Base-by-base conservation (phyloP, 2,888 invertebrate species). In the Prosopocoilus inquinatus region DNA sequence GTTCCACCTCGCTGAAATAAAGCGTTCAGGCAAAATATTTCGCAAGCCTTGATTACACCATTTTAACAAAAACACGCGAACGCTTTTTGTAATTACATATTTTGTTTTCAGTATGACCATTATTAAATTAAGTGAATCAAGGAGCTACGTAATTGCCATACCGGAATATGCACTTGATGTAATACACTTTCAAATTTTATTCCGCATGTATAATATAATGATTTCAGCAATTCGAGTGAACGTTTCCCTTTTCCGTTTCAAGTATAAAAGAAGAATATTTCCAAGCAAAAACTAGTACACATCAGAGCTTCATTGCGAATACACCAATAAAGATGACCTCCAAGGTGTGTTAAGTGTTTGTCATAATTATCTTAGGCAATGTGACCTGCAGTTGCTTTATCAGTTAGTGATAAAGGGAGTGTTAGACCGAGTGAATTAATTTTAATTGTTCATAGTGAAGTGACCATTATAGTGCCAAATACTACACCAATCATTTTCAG, bases 171-270 rank as follows among this genome's bases (percentile, higher is more conserved):
- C 55, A 8, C 52, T 59, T 13, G 47, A 41, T 16, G 56, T 58
- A 32, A 56, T 49, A 38, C 49, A 55, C 49, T 13, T 38, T 38
- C 47, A 47, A 34, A 47, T 36, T 44, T 43, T 47, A 13, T 47
- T 47, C 12, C 46, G 33, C 13, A 39, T 41, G 15, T 53, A 47
- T 41, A 41, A 51, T 44, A 11, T 35, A 45, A 44, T 28, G 47
- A n/a, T 53, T 57, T 57, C 53, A 13, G 34, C 44, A 47, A 47
- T 44, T 56, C 49, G 35, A 45, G 52, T 43, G 47, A 52, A 15
- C 47, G 48, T 57, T 57, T 57, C 56, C 51, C 51, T 39, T 53
- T 51, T 48, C 38, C 43, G 43, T 36, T 46, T 47, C 47, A 5
- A 34, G 15, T 53, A 53, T 53, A 53, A 47, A 53, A 53, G 53